Evolutionary conservation across 2,797 vertebrate genomes (phyloP), one percentile per base, ranked within the genome.

Genomic region (Dipus sagitta): DNA sequence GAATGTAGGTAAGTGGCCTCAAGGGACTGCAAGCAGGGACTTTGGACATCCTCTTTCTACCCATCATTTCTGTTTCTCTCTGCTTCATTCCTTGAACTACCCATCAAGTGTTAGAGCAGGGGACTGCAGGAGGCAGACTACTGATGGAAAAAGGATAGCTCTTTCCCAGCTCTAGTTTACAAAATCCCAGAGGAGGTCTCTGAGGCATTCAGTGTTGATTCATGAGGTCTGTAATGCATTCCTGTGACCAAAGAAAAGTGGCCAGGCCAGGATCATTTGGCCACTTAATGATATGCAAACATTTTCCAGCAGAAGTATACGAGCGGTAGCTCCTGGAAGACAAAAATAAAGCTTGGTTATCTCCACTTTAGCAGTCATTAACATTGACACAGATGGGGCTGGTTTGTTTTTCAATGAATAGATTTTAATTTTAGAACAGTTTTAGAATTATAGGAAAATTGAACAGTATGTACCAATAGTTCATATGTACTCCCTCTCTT

Each of bases 381-480:
- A 38, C 34, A 79, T 85, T 86, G 71, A 77, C 13, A 77, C 21
- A 70, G 93, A 86, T 88, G 10, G 30, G 21, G 4, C 81, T 72
- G 74, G 47, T 76, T 91, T 86, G 26, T 38, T 82, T 78, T 78
- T 78, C 60, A 88, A 76, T 86, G 20, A 60, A 52, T 92, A 62
- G 17, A 74, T 75, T 81, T 90, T 67, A 86, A 80, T 89, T 77
- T 94, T 86, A 93, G 64, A 87, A 26, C 30, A 94, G 24, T 90
- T 78, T 85, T 74, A 23, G 10, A 30, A 85, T 85, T 94, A 88
- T 17, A 95, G 54, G 6, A 89, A 95, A 97, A 88, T 24, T 54
- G 75, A 91, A 23, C 47, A 93, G 6, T 78, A 92, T 60, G 7
- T 75, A 88, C 24, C 72, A 18, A 92, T 54, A 70, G 13, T 76